Percentiles rank a stretch among this genome's conserved stretches.
Conservation (phyloP, 2,888 invertebrate genomes). For the Argyresthia goedartella region DNA sequence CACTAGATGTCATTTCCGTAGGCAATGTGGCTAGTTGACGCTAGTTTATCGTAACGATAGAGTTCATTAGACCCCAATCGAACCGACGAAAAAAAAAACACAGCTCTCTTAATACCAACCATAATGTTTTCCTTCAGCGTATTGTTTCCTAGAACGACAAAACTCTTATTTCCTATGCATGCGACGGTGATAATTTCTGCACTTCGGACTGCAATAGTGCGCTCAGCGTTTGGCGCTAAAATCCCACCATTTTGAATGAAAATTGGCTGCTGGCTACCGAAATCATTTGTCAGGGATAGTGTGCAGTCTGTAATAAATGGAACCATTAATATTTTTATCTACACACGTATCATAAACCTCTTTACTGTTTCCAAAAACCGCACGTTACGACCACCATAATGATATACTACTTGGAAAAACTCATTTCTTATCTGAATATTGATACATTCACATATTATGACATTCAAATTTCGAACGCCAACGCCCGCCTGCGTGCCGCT, state of each 20-base stretch:
- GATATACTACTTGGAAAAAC: no score
- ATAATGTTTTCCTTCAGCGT: constrained; percentile 22
- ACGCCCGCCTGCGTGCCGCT: no score
- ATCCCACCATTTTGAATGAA: constrained; percentile 31
- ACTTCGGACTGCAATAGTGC: constrained; percentile 25
- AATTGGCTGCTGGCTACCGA: constrained; percentile 39
- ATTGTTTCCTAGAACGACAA: constrained; percentile 27
- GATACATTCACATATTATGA: no score
- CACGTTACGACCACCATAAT: no score
- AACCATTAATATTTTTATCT: no score
- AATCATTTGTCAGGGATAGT: constrained; percentile 34
- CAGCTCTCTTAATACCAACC: constrained; percentile 17
- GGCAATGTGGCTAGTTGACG: background rate
- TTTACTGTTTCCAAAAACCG: no score
- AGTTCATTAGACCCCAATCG: no score
- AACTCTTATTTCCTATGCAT: constrained; percentile 34
- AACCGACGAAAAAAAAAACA: no score
- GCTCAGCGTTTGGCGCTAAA: constrained; percentile 26
- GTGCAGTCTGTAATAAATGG: constrained; percentile 33
- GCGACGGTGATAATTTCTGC: constrained; percentile 31
- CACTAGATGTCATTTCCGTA: background rate
- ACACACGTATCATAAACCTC: no score
- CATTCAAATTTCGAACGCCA: no score
- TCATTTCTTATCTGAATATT: no score
- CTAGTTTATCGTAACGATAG: background rate